Base-by-base conservation (phyloP, 2,113 vertebrate genomes). In the Pagrus major region DNA sequence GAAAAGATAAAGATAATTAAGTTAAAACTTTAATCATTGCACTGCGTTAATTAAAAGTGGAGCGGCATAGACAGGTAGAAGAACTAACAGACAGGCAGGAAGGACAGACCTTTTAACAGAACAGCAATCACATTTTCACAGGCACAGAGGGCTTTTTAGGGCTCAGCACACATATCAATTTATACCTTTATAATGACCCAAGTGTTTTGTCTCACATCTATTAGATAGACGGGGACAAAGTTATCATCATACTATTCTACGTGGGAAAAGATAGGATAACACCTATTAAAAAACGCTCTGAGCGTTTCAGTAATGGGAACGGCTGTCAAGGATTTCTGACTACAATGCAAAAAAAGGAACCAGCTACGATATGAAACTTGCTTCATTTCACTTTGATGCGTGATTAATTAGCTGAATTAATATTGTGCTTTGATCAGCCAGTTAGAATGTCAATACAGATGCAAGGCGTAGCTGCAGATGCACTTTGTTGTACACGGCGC, bases 1-100 rank as follows among this genome's bases (percentile, higher is more conserved):
- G 89, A 88, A 76, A 86, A 94, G 93, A 94, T 94, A 93, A 94
- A 92, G 91, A 94, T 93, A 94, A 95, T 94, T 93, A 94, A 91
- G 92, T 93, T 93, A 91, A 93, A 94, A 93, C 88, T 93, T 91
- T 84, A 94, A 94, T 95, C 91, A 92, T 88, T 88, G 84, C 82
- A 27, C 64, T 42, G 80, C 42, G 81, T 90, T 95, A 94, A 95
- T 95, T 95, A 94, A 94, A 94, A 94, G 84, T 70, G 68, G 86
- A 91, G 87, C 68, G 11, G 68, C 76, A 67, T 8, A 85, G 91
- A 86, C 89, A 92, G 90, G 91, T 91, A 90, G 70, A 58, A 83
- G 89, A 85, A 80, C 49, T 76, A 70, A 63, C 55, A 85, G 87
- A 82, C 61, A 71, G 52, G 71, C 77, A 71, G 66, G 65, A 79